phyloP scores from a whole-genome alignment of 2,113 vertebrate species.

The Anarhynchus alexandrinus region DNA sequence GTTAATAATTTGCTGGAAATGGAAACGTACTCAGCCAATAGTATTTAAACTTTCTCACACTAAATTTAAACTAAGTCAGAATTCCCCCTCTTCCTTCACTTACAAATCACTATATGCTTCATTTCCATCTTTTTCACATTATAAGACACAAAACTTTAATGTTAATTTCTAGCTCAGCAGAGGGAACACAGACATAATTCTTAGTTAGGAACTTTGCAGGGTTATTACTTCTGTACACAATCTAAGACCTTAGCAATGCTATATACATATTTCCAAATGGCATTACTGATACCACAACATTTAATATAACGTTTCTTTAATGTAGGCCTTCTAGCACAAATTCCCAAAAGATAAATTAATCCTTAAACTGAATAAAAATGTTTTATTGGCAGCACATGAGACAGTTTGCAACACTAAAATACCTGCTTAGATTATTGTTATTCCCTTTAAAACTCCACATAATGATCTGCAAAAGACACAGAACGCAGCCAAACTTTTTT shows the following conservation, averaged over 20 bases:
- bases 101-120: background rate
- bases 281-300: background rate
- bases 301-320: background rate
- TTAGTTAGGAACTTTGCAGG: background rate
- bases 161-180: background rate
- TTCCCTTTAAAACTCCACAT: background rate
- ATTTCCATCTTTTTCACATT: slow-evolving; percentile 22
- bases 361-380: slow-evolving; percentile 4
- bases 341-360: background rate
- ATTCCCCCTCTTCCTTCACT: background rate
- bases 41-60: background rate
- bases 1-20: slow-evolving; percentile 27
- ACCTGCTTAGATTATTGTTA: background rate
- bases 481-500: background rate
- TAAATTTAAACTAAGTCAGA: background rate
- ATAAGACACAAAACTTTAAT: background rate
- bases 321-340: background rate
- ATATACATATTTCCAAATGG: background rate
- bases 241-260: background rate
- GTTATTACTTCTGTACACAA: background rate
- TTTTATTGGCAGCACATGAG: background rate
- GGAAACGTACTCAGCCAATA: background rate
- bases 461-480: background rate
- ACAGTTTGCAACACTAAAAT: background rate
- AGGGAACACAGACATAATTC: background rate